These are phyloP conservation scores for Nephrocerus scutellatus DNA, from an alignment of 2,888 invertebrate genomes.

Conservation along the genomic window DNA sequence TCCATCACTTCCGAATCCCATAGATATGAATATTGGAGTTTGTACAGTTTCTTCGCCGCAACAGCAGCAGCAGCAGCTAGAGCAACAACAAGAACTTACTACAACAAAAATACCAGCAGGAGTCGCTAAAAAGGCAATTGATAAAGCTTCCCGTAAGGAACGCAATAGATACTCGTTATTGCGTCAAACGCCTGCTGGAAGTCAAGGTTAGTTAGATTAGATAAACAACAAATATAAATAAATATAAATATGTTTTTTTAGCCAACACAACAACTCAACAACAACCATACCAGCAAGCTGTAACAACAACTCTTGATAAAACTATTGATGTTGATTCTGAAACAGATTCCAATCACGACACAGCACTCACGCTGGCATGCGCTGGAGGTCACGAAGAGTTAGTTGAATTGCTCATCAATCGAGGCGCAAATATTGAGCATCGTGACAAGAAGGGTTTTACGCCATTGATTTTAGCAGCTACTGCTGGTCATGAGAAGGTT, in stretches of 20 bases:
- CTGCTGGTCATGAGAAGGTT: conserved; percentile 83
- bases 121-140: conserved; percentile 45
- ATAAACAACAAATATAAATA: neutral
- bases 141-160: conserved; percentile 48
- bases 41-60: conserved; percentile 25
- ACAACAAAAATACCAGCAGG: conserved; percentile 39
- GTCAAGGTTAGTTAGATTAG: conserved; percentile 38
- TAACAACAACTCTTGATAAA: conserved; percentile 54
- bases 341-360: conserved; percentile 98
- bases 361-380: conserved; percentile 93
- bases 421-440: conserved; percentile 96
- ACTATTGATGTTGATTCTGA: conserved; percentile 93
- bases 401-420: conserved; percentile 81
- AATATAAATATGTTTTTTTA: conserved; percentile 4
- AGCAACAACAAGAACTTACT: conserved; percentile 26
- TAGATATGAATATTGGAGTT: conserved; percentile 30
- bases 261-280: conserved; percentile 30
- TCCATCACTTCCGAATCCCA: conserved; percentile 30
- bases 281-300: conserved; percentile 39
- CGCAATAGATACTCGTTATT: conserved; percentile 42
- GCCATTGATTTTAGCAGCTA: conserved; percentile 92
- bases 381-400: conserved; percentile 95
- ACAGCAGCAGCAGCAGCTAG: conserved; percentile 24
- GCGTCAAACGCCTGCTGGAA: conserved; percentile 46
- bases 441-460: conserved; percentile 99